These are phyloP conservation scores for Melinopterus prodromus DNA, from an alignment of 2,888 invertebrate species.

Conservation along the genomic window DNA sequence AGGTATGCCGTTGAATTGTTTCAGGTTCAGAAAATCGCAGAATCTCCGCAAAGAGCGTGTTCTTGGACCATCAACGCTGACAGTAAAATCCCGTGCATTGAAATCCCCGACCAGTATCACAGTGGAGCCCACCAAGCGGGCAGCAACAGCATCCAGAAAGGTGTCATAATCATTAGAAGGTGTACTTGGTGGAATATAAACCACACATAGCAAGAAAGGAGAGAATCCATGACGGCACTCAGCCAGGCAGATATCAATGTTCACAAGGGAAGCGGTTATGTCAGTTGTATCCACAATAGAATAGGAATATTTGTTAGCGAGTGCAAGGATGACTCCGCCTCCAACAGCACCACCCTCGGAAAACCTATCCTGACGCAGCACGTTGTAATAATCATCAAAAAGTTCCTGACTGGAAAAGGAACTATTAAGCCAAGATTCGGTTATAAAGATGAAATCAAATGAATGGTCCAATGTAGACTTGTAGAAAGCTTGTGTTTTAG, in stretches of 20 bases:
- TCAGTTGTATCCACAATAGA: too few relatives aligned
- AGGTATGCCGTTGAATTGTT: conserved; percentile 10
- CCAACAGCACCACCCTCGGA: too few relatives aligned
- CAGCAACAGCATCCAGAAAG: conserved; percentile 1
- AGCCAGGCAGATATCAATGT: too few relatives aligned
- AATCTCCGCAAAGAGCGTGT: background rate
- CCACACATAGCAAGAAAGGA: background rate
- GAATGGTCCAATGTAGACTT: too few relatives aligned
- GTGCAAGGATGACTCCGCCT: too few relatives aligned
- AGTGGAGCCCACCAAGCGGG: too few relatives aligned
- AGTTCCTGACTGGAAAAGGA: background rate
- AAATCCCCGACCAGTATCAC: conserved; percentile 9
- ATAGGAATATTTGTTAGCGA: too few relatives aligned
- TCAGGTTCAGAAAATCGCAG: conserved; percentile 14
- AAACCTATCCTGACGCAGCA: too few relatives aligned
- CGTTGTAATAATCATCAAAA: too few relatives aligned
- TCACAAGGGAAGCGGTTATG: too few relatives aligned
- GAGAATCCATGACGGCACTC: background rate
- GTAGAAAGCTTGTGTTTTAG: too few relatives aligned
- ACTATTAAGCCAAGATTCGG: background rate
- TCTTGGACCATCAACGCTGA: background rate
- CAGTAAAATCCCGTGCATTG: background rate
- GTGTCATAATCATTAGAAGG: background rate
- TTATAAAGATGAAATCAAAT: background rate
- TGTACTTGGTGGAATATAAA: background rate